Evolutionary conservation across 2,797 vertebrate species (phyloP), one percentile per base, ranked within the genome.

Genomic region (Rhinoraja longicauda): DNA sequence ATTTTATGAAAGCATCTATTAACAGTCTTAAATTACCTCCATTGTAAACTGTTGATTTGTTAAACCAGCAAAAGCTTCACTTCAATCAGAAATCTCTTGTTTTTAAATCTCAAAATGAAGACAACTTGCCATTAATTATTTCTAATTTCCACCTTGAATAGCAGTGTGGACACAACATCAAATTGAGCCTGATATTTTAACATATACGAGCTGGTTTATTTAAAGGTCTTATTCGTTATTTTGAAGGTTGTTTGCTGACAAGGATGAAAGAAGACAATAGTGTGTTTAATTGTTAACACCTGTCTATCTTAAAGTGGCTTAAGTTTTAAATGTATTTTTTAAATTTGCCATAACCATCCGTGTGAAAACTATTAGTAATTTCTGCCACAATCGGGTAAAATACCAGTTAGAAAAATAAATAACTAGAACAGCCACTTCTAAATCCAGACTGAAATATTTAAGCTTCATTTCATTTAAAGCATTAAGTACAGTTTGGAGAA

Each of bases 381-480:
- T 72, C 70, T 92, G 72, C 36, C 24, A 73, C 36, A 13, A 73
- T 53, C 70, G 45, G 39, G 19, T 70, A 90, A 90, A 67, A 72
- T 75, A 90, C 32, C 67, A 36, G 59, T 86, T 72, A 90, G 62
- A 70, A 90, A 90, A 90, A 70, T 39, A 90, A 90, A 72, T 72
- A 75, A 73, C 70, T 75, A 9, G 24, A 73, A 72, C 75, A 70
- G 70, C 70, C 72, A 72, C 26, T 53, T 88, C 67, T 39, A 92
- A 75, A 92, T 92, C 39, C 12, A 75, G 67, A 73, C 7, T 75
- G 64, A 92, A 39, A 92, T 73, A 92, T 75, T 26, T 75, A 92
- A 26, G 39, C 67, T 75, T 39, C 75, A 29, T 73, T 92, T 92
- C 67, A 75, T 92, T 53, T 13, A n/a, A 15, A 53, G 70, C 39